These are phyloP conservation scores for Megamerina dolium DNA, from an alignment of 2,888 invertebrate genomes.

Conservation along the genomic window DNA sequence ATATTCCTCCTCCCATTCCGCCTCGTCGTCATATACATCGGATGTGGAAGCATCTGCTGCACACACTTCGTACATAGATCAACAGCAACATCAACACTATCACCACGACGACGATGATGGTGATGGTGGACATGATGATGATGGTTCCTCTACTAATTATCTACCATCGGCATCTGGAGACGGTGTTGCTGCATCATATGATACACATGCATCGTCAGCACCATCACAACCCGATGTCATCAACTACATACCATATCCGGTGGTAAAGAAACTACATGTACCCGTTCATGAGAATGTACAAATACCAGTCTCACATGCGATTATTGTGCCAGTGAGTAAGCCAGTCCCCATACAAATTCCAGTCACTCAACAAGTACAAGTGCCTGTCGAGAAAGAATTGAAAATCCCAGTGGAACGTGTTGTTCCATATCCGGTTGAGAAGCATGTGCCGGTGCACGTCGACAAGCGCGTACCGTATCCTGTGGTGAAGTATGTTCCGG, in stretches of 20 bases:
- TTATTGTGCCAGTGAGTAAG: conserved; percentile 67
- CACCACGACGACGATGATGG: conserved; percentile 4
- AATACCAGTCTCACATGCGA: conserved; percentile 69
- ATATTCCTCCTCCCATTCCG: conserved; percentile 4
- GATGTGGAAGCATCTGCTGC: not conserved
- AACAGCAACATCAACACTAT: no score
- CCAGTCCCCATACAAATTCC: conserved; percentile 75
- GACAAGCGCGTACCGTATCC: conserved; percentile 67
- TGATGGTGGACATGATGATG: conserved; percentile 22
- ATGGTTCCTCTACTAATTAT: conserved; percentile 30
- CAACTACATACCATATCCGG: conserved; percentile 59
- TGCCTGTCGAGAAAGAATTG: conserved; percentile 62
- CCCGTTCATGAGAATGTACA: conserved; percentile 66
- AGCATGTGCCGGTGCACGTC: conserved; percentile 67
- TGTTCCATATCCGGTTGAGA: conserved; percentile 68
- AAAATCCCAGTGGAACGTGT: conserved; percentile 57
- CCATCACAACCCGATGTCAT: conserved; percentile 55
- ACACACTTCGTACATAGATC: not conserved
- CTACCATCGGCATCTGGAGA: conserved; percentile 23
- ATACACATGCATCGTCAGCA: conserved; percentile 14
- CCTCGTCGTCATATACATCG: conserved; percentile 4
- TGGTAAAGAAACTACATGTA: conserved; percentile 67
- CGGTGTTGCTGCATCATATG: no score
- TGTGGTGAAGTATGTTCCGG: conserved; percentile 68
- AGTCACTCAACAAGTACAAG: conserved; percentile 66